Evolutionary conservation across 30 jellyfish, hydroid and myxozoan genomes (phyloP).

Genomic region (Hydra vulgaris): DNA sequence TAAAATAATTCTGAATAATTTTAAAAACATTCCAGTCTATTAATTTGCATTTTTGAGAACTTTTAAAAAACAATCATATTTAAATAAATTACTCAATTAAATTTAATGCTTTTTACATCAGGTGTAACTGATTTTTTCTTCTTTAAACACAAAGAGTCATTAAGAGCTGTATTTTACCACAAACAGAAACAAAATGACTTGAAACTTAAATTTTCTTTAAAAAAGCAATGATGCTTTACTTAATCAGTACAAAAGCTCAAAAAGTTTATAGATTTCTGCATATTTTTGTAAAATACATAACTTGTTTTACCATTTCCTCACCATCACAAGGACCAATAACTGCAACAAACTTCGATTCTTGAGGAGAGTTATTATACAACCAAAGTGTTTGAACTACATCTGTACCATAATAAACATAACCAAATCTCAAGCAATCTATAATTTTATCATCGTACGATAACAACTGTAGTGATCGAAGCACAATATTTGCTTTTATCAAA

Average conservation of each 20-base stretch:
- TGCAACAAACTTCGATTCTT: constrained; percentile 50
- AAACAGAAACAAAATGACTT: neutral
- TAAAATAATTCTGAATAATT: too few species aligned
- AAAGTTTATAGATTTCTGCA: neutral
- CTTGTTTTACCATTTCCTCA: constrained; percentile 70
- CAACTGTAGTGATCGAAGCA: constrained; percentile 36
- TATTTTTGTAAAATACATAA: neutral
- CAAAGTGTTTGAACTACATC: constrained; percentile 54
- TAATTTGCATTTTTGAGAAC: too few species aligned
- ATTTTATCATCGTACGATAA: constrained; percentile 46
- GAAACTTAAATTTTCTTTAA: neutral
- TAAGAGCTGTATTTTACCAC: too few species aligned
- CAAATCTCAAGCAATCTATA: constrained; percentile 52
- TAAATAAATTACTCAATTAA: too few species aligned
- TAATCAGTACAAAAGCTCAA: too few species aligned
- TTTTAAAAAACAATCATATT: too few species aligned
- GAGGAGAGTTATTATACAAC: constrained; percentile 61
- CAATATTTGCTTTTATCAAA: constrained; percentile 43
- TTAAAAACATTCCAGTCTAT: too few species aligned
- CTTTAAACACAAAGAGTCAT: neutral
- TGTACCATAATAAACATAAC: constrained; percentile 71
- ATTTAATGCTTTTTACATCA: too few species aligned
- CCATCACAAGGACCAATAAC: constrained; percentile 80
- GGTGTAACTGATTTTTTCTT: neutral
- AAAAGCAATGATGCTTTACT: neutral